phyloP scores from a whole-genome alignment of 2,797 vertebrate genomes.

The Trichosurus vulpecula region DNA sequence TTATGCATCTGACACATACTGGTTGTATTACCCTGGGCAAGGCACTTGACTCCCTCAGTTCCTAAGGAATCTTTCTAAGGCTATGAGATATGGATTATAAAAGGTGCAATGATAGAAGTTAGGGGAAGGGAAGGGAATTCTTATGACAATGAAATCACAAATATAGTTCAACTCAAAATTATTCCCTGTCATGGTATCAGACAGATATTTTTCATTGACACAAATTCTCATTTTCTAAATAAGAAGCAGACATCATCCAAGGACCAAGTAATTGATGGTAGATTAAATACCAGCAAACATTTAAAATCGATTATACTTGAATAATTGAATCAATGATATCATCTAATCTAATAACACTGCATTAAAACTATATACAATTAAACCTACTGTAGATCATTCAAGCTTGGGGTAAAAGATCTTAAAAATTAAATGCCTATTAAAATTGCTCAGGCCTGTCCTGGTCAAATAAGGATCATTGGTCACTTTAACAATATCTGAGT shows the following conservation, averaged over 20 bases:
- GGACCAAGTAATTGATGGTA: neutral
- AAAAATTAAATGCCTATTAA: constrained; percentile 56
- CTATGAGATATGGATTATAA: neutral
- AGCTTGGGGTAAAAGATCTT: constrained; percentile 60
- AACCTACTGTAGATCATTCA: constrained; percentile 74
- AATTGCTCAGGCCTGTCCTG: constrained; percentile 35
- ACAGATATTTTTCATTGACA: neutral
- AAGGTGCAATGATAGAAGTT: neutral
- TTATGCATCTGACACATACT: neutral
- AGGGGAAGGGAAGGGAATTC: neutral
- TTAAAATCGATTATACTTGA: constrained; percentile 71
- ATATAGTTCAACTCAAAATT: neutral
- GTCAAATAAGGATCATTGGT: constrained; percentile 5
- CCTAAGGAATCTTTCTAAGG: neutral
- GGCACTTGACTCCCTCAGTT: neutral
- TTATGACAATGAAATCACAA: neutral
- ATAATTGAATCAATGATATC: constrained; percentile 80
- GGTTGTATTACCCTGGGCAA: neutral
- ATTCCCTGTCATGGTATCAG: neutral
- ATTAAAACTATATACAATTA: constrained; percentile 67
- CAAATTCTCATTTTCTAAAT: neutral
- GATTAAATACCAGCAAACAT: constrained; percentile 67
- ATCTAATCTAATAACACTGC: constrained; percentile 70
- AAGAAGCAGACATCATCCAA: constrained; percentile 6
- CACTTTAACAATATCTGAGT: constrained; percentile 30